These are phyloP conservation scores for Conomelus anceps DNA, from an alignment of 2,888 invertebrate genomes.

Conservation along the genomic window DNA sequence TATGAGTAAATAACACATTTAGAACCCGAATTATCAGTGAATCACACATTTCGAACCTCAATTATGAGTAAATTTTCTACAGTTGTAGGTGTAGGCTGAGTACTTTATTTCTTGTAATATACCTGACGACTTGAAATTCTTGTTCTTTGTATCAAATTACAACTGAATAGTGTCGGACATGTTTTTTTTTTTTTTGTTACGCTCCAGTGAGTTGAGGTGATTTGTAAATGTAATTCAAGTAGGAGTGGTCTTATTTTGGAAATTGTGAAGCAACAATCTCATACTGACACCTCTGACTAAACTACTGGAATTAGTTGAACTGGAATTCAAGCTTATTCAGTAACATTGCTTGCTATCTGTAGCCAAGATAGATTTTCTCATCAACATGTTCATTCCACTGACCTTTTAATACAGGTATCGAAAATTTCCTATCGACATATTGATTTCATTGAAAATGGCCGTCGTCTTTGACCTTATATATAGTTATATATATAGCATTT, in stretches of 20 bases:
- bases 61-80: background rate
- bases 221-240: background rate
- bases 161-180: background rate
- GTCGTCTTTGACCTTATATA: too few relatives aligned
- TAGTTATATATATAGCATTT: too few relatives aligned
- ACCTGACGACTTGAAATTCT: background rate
- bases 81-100: background rate
- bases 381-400: too few relatives aligned
- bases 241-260: background rate
- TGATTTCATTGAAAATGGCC: too few relatives aligned
- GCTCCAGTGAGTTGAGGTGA: background rate
- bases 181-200: background rate
- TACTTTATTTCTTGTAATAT: background rate
- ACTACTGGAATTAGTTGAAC: background rate
- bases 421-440: too few relatives aligned
- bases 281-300: background rate
- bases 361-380: too few relatives aligned
- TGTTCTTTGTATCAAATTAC: background rate
- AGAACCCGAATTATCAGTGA: background rate
- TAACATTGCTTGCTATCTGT: too few relatives aligned
- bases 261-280: background rate
- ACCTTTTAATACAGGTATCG: too few relatives aligned
- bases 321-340: too few relatives aligned
- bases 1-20: background rate
- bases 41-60: background rate